Conservation (phyloP, 2,797 vertebrate genomes). For the Peromyscus melanophrys region DNA sequence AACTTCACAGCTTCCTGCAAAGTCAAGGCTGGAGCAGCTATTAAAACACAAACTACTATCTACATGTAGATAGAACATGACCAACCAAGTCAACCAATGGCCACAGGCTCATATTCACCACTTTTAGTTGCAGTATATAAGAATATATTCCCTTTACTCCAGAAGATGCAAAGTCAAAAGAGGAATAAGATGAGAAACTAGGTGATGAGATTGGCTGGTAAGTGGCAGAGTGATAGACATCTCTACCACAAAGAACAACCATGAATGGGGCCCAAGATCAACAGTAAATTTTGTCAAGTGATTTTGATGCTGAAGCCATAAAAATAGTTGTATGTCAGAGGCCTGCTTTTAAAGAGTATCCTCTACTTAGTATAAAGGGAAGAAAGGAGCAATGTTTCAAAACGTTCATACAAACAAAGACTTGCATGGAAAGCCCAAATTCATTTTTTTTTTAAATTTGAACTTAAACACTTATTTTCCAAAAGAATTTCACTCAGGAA, state of each 20-base stretch:
- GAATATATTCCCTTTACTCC: neutral
- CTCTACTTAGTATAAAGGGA: neutral
- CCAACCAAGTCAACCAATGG: rapidly evolving
- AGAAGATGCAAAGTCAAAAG: neutral
- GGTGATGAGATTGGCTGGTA: neutral
- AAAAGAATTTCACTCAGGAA: slow-evolving; percentile 32
- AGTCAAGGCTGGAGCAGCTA: neutral
- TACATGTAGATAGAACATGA: too few relatives aligned
- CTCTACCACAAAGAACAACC: neutral
- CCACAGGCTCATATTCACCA: rapidly evolving
- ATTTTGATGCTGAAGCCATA: neutral
- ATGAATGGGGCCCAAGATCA: neutral
- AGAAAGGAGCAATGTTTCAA: neutral
- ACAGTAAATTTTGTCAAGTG: neutral
- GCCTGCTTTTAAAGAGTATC: neutral
- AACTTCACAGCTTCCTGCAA: neutral
- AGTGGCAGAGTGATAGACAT: neutral
- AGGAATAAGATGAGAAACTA: neutral
- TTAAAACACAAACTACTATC: too few relatives aligned
- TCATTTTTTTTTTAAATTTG: neutral
- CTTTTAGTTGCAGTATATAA: neutral
- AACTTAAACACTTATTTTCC: neutral
- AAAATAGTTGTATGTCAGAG: neutral
- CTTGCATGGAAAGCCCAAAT: neutral
- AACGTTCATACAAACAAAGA: neutral